These are phyloP conservation scores for Mallotus villosus DNA, from an alignment of 2,797 vertebrate genomes.

Conservation along the genomic window DNA sequence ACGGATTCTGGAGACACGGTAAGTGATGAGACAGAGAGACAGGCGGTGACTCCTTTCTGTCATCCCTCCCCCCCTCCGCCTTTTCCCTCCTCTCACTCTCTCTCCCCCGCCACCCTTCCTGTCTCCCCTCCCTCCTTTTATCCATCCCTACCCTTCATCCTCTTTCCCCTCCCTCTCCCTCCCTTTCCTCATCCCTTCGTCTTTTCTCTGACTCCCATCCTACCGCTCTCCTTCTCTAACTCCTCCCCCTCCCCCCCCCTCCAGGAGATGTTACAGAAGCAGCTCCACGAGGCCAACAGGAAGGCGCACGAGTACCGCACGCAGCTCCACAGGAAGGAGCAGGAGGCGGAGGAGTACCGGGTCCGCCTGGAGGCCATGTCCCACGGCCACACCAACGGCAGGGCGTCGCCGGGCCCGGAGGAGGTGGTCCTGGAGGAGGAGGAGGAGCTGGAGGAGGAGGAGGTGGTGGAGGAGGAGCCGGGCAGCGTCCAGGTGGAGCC, in stretches of 20 bases:
- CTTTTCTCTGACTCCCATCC: not conserved
- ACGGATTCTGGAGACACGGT: slow-evolving; percentile 70
- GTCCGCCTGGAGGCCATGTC: slow-evolving; percentile 82
- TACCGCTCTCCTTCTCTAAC: not conserved
- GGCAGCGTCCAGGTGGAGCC: slow-evolving; percentile 30
- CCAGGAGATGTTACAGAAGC: slow-evolving; percentile 75
- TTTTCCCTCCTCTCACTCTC: too few species aligned
- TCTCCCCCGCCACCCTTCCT: too few species aligned
- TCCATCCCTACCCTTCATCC: too few species aligned
- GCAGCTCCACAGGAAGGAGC: slow-evolving; percentile 85
- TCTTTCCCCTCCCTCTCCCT: not conserved
- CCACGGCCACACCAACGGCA: slow-evolving; percentile 60
- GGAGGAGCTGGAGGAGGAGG: slow-evolving; percentile 7
- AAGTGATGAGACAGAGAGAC: slow-evolving; percentile 24
- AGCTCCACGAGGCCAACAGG: slow-evolving; percentile 79
- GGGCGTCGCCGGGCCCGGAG: slow-evolving; percentile 36
- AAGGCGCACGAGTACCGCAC: slow-evolving; percentile 84
- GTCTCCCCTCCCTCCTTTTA: not conserved
- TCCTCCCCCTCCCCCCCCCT: not conserved
- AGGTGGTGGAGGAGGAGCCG: slow-evolving; percentile 40
- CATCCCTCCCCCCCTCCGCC: too few species aligned
- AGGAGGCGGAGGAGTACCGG: slow-evolving; percentile 84
- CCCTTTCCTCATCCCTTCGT: not conserved
- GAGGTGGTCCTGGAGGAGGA: slow-evolving; percentile 47
- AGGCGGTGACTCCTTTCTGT: too few species aligned